A percentile compares a stretch with the other conserved stretches of the same genome.
Conservation (phyloP, 2,888 invertebrate genomes). For the Eupithecia dodoneata region DNA sequence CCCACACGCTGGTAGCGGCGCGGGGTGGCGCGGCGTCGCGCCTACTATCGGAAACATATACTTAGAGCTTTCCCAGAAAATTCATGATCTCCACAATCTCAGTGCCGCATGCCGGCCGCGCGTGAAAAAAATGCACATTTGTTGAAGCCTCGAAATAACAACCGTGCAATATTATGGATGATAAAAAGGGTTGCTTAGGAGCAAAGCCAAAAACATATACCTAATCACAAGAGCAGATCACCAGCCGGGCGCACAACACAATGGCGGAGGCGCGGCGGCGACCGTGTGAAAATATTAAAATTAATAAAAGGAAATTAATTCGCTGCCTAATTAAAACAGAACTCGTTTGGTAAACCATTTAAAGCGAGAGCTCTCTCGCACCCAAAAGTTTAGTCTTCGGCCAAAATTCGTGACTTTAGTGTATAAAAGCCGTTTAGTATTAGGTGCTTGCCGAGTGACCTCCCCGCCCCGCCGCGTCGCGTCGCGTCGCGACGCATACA, state of each 20-base stretch:
- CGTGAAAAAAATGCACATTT: background rate
- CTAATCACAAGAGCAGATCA: background rate
- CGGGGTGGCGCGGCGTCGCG: background rate
- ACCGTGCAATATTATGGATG: background rate
- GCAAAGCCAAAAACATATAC: background rate
- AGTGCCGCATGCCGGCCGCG: too few species aligned
- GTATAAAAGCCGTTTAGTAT: slow-evolving; percentile 34
- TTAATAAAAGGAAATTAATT: slow-evolving; percentile 15
- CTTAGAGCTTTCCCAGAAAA: too few species aligned
- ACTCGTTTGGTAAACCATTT: slow-evolving; percentile 28
- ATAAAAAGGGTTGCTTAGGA: background rate
- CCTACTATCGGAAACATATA: background rate
- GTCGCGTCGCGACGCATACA: slow-evolving; percentile 51
- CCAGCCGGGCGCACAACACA: background rate
- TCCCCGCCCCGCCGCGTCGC: slow-evolving; percentile 19
- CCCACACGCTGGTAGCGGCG: background rate
- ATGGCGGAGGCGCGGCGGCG: background rate
- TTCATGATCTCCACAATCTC: too few species aligned
- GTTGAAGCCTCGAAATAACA: background rate
- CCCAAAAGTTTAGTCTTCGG: slow-evolving; percentile 25
- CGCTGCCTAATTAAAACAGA: slow-evolving; percentile 33
- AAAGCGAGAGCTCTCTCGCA: slow-evolving; percentile 15
- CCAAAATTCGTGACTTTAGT: slow-evolving; percentile 7
- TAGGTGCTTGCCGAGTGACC: slow-evolving; percentile 25
- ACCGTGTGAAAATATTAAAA: background rate